phyloP scores from a whole-genome alignment of 53 echinoderm and acorn worm species.

The Holothuria leucospilota region DNA sequence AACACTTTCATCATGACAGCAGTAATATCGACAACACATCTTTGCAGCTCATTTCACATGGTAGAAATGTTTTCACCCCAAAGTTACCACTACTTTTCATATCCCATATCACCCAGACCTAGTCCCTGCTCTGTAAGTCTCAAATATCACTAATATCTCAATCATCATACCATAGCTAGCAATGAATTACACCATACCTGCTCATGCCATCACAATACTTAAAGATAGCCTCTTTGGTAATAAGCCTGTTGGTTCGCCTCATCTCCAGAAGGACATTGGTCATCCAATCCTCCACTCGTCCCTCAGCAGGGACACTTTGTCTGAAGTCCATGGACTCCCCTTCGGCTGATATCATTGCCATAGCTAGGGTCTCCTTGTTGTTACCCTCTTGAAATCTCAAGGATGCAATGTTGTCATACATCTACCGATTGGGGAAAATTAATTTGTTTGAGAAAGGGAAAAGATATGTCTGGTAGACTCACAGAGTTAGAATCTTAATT shows the following conservation, averaged over 20 bases:
- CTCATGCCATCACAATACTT: slow-evolving; percentile 85
- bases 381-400: slow-evolving; percentile 94
- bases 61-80: too few species aligned
- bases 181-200: slow-evolving; percentile 46
- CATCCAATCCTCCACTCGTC: slow-evolving; percentile 98
- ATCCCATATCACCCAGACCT: too few species aligned
- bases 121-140: too few species aligned
- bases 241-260: slow-evolving; percentile 95
- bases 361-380: slow-evolving; percentile 85
- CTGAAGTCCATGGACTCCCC: slow-evolving; percentile 96
- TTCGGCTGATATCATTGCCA: slow-evolving; percentile 95
- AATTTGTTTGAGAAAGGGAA: too few species aligned
- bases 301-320: slow-evolving; percentile 88
- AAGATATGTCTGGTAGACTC: too few species aligned
- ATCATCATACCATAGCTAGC: too few species aligned
- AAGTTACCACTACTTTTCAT: too few species aligned
- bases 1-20: too few species aligned
- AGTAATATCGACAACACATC: too few species aligned
- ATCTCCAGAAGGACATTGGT: slow-evolving; percentile 88
- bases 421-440: slow-evolving; percentile 53
- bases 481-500: too few species aligned
- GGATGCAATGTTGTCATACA: slow-evolving; percentile 98
- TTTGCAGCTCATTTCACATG: too few species aligned
- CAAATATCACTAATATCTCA: too few species aligned
- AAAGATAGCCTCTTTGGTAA: slow-evolving; percentile 97